Percentiles rank a stretch among this genome's conserved stretches.
These are phyloP conservation scores for Ammodytes marinus DNA, from an alignment of 2,113 vertebrate genomes.

Conservation along the genomic window DNA sequence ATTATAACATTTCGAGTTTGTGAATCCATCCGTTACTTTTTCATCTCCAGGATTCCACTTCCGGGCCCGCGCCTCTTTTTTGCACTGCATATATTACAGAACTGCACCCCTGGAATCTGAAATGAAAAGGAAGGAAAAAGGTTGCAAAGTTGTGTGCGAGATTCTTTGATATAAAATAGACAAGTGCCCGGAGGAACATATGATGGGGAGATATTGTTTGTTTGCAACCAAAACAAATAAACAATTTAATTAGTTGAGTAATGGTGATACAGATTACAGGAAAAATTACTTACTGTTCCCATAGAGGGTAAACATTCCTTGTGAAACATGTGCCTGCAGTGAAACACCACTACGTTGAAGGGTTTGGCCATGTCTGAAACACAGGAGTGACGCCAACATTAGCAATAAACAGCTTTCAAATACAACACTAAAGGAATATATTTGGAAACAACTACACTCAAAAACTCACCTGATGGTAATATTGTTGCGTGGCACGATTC, in stretches of 20 bases:
- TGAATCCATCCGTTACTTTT: constrained; percentile 70
- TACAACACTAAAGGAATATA: background rate
- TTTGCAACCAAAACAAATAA: background rate
- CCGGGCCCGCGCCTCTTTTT: constrained; percentile 91
- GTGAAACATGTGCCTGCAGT: constrained; percentile 99
- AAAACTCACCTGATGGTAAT: constrained; percentile 92
- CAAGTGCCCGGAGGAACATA: too few relatives aligned
- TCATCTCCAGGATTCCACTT: constrained; percentile 91
- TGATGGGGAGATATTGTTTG: background rate
- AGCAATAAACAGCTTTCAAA: background rate
- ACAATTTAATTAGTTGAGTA: background rate
- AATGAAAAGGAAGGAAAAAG: constrained; percentile 32
- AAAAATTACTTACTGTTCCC: constrained; percentile 86
- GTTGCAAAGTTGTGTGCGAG: background rate
- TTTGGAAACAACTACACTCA: background rate
- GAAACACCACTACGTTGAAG: constrained; percentile 93
- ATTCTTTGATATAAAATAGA: background rate
- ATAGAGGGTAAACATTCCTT: constrained; percentile 94
- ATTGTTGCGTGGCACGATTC: constrained; percentile 93
- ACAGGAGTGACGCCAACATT: constrained; percentile 3
- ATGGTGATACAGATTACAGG: background rate
- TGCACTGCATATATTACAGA: constrained; percentile 98
- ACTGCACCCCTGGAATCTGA: constrained; percentile 89
- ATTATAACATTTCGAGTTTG: constrained; percentile 21
- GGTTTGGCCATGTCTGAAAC: constrained; percentile 91